Conservation (phyloP, 2,888 invertebrate species). For the Diarsia mendica region DNA sequence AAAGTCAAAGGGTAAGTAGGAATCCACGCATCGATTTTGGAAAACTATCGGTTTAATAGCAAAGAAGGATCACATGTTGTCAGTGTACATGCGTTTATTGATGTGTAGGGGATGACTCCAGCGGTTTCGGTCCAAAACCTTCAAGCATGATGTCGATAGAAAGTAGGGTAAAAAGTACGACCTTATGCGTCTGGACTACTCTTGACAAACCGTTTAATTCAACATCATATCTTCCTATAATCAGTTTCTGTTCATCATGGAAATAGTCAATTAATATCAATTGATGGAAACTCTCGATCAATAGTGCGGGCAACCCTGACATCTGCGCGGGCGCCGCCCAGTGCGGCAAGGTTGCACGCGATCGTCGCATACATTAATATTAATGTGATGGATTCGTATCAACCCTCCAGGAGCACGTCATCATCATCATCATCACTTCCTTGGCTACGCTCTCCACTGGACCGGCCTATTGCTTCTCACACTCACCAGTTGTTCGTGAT, state of each 20-base stretch:
- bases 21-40: neutral
- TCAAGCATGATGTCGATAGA: neutral
- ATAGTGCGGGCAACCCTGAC: conserved; percentile 45
- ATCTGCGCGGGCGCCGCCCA: conserved; percentile 42
- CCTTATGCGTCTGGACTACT: too few relatives aligned
- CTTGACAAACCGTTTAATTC: neutral
- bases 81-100: neutral
- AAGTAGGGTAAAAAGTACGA: neutral
- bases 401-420: conserved; percentile 32
- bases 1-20: neutral
- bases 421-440: neutral
- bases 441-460: neutral
- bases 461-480: neutral
- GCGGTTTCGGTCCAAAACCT: neutral
- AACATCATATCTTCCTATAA: conserved; percentile 14
- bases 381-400: conserved; percentile 21
- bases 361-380: conserved; percentile 43
- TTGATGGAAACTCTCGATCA: conserved; percentile 9
- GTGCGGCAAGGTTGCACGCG: conserved; percentile 51
- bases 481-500: neutral
- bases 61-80: neutral
- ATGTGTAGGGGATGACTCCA: neutral
- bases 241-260: conserved; percentile 10
- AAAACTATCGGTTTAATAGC: too few relatives aligned
- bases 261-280: conserved; percentile 14